Percentiles rank a stretch among this genome's conserved stretches.
Evolutionary conservation across 2,888 invertebrate genomes (phyloP).

Genomic region (Apamea monoglypha): DNA sequence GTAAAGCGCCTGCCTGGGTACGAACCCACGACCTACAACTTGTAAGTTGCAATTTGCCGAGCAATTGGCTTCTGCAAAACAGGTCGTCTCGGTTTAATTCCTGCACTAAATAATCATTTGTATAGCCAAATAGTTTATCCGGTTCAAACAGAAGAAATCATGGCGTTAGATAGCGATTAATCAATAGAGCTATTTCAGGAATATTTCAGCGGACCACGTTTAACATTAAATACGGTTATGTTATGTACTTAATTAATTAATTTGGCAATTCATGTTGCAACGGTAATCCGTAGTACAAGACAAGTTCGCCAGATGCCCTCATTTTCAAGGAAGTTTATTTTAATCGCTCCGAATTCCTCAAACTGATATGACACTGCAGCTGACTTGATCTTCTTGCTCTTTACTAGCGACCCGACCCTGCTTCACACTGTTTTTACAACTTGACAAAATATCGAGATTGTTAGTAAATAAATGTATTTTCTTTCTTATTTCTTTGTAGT

Average conservation of each 20-base stretch:
- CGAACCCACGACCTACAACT: too few relatives aligned
- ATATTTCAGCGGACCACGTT: background rate
- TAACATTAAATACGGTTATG: constrained; percentile 16
- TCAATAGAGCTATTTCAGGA: background rate
- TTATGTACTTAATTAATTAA: constrained; percentile 19
- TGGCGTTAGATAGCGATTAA: background rate
- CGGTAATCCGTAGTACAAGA: constrained; percentile 4
- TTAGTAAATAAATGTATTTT: too few relatives aligned
- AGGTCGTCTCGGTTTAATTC: too few relatives aligned
- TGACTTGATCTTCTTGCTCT: background rate
- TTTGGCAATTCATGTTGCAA: constrained; percentile 17
- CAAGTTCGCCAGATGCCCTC: background rate
- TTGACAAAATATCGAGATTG: background rate
- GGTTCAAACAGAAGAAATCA: background rate
- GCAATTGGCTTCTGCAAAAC: too few relatives aligned
- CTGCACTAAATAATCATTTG: background rate
- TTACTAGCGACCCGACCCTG: background rate
- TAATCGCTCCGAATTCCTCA: background rate
- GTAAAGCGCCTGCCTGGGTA: too few relatives aligned
- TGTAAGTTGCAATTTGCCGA: too few relatives aligned
- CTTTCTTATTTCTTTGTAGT: too few relatives aligned
- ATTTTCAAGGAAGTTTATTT: constrained; percentile 45
- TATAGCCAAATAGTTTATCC: background rate
- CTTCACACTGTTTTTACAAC: background rate
- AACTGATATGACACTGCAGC: background rate